phyloP scores from a whole-genome alignment of 2,113 vertebrate genomes.

The Tachysurus fulvidraco region DNA sequence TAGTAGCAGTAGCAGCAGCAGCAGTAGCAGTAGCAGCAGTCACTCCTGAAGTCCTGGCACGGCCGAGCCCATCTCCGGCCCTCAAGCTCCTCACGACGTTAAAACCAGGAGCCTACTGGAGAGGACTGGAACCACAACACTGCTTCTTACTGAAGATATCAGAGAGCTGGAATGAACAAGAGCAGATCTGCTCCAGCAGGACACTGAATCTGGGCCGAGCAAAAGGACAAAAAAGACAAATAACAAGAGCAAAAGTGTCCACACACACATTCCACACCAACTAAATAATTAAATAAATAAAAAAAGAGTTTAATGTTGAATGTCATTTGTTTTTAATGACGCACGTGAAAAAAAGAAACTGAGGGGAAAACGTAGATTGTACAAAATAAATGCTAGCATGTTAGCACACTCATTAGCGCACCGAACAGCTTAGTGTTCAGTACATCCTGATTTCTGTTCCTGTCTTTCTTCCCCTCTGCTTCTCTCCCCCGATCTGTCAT shows the following conservation, averaged over 20 bases:
- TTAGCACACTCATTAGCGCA: background rate
- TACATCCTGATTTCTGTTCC: constrained; percentile 7
- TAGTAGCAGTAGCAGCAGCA: no score
- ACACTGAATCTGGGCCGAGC: no score
- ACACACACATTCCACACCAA: background rate
- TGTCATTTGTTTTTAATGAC: background rate
- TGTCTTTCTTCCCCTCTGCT: background rate
- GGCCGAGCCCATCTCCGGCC: no score
- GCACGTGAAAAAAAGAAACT: background rate
- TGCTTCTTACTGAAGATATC: no score
- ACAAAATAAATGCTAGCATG: background rate
- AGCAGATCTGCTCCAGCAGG: no score
- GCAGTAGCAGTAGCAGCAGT: no score
- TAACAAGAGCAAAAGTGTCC: background rate
- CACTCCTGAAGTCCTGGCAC: no score
- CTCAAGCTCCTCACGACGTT: no score
- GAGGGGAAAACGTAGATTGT: background rate
- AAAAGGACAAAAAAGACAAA: background rate
- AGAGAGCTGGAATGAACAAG: no score
- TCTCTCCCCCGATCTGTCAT: background rate
- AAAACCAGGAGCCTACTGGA: no score
- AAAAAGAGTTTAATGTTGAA: background rate
- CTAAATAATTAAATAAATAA: background rate
- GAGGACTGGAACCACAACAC: no score
- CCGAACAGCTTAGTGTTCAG: background rate